Evolutionary conservation across 2,888 invertebrate species (phyloP), one percentile per base, ranked within the genome.

Genomic region (Ellobium chinense): DNA sequence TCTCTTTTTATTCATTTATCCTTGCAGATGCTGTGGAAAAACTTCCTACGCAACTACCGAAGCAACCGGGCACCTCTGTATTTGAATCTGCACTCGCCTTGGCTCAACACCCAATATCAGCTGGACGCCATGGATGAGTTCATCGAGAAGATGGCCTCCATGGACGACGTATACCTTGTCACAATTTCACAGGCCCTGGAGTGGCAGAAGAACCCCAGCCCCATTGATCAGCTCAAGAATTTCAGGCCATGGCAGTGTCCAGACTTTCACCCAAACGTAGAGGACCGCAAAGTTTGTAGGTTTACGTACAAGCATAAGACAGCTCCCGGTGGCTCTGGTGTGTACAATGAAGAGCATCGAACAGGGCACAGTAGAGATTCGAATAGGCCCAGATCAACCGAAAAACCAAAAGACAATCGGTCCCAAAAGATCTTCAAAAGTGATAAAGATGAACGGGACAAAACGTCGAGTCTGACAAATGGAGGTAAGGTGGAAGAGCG

Each of bases 41-140:
- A 97, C 93, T 97, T 98, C 91, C 96, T 95, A 58, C 94, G 94
- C 7, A 95, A 95, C 85, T 96, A 96, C 91, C 87, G 94, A 0
- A 94, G 94, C 18, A 95, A 95, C 66, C 39, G 89, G 81, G 97
- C 97, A 0, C 98, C 97, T 0, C 95, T 95, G 84, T 97, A 97
- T 2, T 93, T 98, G 31, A 96, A 97, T 91, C 95, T 98, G 84
- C 97, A 96, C 91, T 95, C 97, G 0, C 95, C 95, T 0, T 97
- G 89, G 89, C 88, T 91, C 78, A 88, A 87, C 75, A 88, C 87
- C 14, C 85, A 86, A 1, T 86, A 87, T 68, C 85, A 90, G 54
- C 77, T 91, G 12, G 89, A 89, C 37, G 91, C 90, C 18, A 88
- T 91, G 89, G 88, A 89, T 65, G 82, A 89, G 36, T 91, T 91